phyloP scores from a whole-genome alignment of 23 tunicate genomes.

The Clavelina lepadiformis region DNA sequence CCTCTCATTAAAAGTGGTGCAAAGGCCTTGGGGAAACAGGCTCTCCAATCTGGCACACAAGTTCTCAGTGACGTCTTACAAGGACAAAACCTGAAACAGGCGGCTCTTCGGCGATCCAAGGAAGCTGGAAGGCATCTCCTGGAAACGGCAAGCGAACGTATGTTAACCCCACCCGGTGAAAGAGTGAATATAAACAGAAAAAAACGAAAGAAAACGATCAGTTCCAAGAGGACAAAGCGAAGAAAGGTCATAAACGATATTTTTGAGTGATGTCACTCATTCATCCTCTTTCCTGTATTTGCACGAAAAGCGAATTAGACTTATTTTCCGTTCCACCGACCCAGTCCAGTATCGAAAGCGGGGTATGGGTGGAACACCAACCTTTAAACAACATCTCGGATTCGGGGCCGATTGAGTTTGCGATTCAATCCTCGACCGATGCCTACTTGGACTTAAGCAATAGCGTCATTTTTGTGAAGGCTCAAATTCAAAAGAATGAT shows the following conservation, averaged over 20 bases:
- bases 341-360: constrained; percentile 6
- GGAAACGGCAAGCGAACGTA: background rate
- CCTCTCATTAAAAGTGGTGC: constrained; percentile 24
- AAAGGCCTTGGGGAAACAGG: constrained; percentile 12
- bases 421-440: background rate
- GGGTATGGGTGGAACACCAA: constrained; percentile 4
- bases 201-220: background rate
- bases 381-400: constrained; percentile 2
- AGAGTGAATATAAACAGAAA: background rate
- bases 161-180: background rate
- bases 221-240: no score
- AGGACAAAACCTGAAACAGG: constrained; percentile 15
- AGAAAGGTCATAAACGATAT: no score
- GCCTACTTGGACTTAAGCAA: constrained; percentile 20
- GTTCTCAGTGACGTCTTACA: constrained; percentile 12
- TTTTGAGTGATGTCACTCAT: constrained; percentile 5
- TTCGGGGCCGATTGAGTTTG: constrained; percentile 20
- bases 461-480: background rate
- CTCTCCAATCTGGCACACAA: background rate
- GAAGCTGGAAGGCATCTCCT: constrained; percentile 7
- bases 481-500: background rate
- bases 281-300: background rate
- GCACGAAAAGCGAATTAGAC: constrained; percentile 6
- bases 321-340: constrained; percentile 16
- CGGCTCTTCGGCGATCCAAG: constrained; percentile 2